Evolutionary conservation across 2,888 invertebrate species (phyloP).

Genomic region (Choreutis nemorana): DNA sequence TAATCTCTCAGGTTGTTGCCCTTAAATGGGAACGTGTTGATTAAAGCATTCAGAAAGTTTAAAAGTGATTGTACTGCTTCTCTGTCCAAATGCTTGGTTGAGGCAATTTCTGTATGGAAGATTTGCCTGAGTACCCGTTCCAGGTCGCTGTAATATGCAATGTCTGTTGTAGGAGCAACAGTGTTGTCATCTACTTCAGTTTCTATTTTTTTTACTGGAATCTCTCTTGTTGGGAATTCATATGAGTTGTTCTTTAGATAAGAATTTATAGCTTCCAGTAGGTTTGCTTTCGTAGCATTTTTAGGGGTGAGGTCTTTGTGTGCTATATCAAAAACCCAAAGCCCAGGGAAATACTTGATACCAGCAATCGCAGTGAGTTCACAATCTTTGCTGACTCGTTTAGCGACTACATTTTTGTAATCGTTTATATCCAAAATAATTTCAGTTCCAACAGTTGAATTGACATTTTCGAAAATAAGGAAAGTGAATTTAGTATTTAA

Average conservation of each 20-base stretch:
- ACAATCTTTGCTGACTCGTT: conserved; percentile 66
- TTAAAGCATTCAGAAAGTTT: conserved; percentile 74
- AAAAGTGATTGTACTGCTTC: conserved; percentile 78
- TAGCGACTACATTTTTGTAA: conserved; percentile 63
- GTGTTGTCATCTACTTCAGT: conserved; percentile 20
- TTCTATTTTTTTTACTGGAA: conserved; percentile 16
- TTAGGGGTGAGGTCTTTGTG: conserved; percentile 39
- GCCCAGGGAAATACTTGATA: conserved; percentile 58
- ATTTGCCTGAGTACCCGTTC: conserved; percentile 87
- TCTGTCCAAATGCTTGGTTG: conserved; percentile 72
- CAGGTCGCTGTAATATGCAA: conserved; percentile 85
- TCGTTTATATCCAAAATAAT: conserved; percentile 72
- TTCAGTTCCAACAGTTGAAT: conserved; percentile 71
- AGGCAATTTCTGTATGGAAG: conserved; percentile 83
- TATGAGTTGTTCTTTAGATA: conserved; percentile 57
- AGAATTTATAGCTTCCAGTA: conserved; percentile 57
- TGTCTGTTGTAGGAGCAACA: conserved; percentile 39
- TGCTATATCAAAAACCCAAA: conserved; percentile 54
- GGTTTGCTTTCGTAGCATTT: conserved; percentile 41
- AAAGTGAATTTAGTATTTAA: conserved; percentile 63
- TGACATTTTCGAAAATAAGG: conserved; percentile 71
- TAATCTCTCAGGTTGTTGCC: conserved; percentile 70
- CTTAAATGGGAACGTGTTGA: conserved; percentile 82
- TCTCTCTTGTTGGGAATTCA: conserved; percentile 33
- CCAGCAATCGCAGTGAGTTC: conserved; percentile 52